Base-by-base conservation (phyloP, 2,113 vertebrate genomes). In the Talpa occidentalis region DNA sequence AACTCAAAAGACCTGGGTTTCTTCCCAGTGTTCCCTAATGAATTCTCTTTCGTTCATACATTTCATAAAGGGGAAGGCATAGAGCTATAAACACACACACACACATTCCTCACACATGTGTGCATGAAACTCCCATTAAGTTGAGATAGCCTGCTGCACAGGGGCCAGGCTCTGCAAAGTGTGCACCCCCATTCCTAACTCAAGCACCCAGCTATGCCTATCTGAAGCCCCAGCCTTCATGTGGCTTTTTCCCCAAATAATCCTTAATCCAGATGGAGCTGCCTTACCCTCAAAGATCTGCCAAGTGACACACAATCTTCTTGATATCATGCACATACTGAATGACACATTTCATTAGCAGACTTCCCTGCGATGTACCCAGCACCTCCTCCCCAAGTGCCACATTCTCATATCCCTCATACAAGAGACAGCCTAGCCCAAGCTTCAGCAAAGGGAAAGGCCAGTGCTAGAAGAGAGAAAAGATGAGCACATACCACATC, bases 201-300 rank as follows among this genome's bases (percentile, higher is more conserved):
- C 47, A 69, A 88, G 74, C 84, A 81, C 70, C 70, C 72, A 89
- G 66, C 37, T 14, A 28, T 21, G n/a, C 42, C 72, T 70, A 19
- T 30, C 78, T 80, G n/a, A 66, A 89, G 81, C 62, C 81, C 37
- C 21, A 15, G 44, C 26, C 54, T 64, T 40, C 82, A 76, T 44
- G 47, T 10, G 42, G 52, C 59, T 49, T 47, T 28, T 28, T 40
- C 95, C 52, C 69, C 28, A 79, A 94, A 83, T 76, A 91, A 92
- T 89, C 44, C 78, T 70, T 85, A 90, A 72, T 94, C 91, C 96
- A 96, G 93, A 97, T 12, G 54, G 94, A 95, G 79, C 91, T 80
- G 97, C 91, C 82, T 89, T 80, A 59, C 95, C 86, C 78, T 80
- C 86, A 35, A 35, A 89, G 78, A 83, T 89, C 79, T 96, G 94